Percentiles rank a stretch among this genome's conserved stretches.
Evolutionary conservation across 2,888 invertebrate genomes (phyloP).

Genomic region (Diogma glabrata): DNA sequence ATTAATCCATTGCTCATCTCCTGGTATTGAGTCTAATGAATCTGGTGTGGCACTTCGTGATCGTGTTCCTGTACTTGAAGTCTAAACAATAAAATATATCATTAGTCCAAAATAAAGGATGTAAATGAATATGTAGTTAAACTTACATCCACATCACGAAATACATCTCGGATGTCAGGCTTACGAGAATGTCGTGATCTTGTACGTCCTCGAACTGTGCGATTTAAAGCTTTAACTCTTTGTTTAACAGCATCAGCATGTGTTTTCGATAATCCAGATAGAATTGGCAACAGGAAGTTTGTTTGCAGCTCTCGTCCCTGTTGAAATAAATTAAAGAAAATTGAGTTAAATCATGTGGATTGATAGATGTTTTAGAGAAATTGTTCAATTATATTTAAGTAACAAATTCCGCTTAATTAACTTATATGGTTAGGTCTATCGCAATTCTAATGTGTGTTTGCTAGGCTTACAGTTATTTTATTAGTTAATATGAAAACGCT

Average conservation of each 20-base stretch:
- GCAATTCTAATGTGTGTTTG: too few relatives aligned
- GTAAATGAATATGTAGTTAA: conserved; percentile 4
- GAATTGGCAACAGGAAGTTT: conserved; percentile 42
- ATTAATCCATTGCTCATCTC: conserved; percentile 39
- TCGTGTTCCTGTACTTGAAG: conserved; percentile 68
- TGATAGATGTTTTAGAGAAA: too few relatives aligned
- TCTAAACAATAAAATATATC: conserved; percentile 43
- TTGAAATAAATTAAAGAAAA: background rate
- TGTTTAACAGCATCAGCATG: conserved; percentile 63
- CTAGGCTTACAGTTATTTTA: too few relatives aligned
- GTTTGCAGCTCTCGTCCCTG: conserved; percentile 42
- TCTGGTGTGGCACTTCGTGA: conserved; percentile 83
- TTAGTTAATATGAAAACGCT: too few relatives aligned
- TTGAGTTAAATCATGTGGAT: too few relatives aligned
- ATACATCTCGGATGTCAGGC: conserved; percentile 73
- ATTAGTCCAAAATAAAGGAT: too few relatives aligned
- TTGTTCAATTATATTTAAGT: background rate
- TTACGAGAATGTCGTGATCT: conserved; percentile 49
- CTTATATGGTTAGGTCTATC: too few relatives aligned
- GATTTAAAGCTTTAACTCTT: conserved; percentile 58
- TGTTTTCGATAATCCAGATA: conserved; percentile 45
- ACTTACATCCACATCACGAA: conserved; percentile 67
- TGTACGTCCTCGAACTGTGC: conserved; percentile 53
- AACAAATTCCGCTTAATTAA: background rate
- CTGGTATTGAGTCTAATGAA: conserved; percentile 67